Evolutionary conservation across 2,888 invertebrate species (phyloP), one percentile per base, ranked within the genome.

Genomic region (Aphidoletes aphidimyza): DNA sequence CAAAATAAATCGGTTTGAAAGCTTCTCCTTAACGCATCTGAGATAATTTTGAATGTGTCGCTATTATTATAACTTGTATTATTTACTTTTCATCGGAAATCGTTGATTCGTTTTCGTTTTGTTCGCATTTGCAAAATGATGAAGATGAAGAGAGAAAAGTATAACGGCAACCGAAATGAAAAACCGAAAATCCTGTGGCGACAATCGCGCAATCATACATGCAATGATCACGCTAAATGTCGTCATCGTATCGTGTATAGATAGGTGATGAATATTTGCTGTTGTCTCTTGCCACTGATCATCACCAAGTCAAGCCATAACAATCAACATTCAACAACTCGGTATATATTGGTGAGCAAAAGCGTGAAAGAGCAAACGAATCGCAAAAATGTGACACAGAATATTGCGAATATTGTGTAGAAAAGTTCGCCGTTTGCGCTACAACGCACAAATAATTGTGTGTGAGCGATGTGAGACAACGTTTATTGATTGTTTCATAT

Each of bases 11-110:
- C 54, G 3, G 69, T 3, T 9, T 69, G 0, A 30, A 69, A 69
- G 69, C 69, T 69, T 69, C 69, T 69, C 69, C 69, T 69, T 2
- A 69, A 69, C 69, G 69, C 69, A 69, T 69, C 69, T 69, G 69
- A 69, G 69, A 69, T 69, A 69, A 30, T 30, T 69, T 69, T 37
- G 39, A 37, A 83, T 83, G 81, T 83, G 81, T 83, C 5, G 37
- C 37, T 83, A 83, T 83, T 83, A 83, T 83, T 83, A 39, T 83
- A 39, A 83, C 39, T 37, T 83, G 19, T 83, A 83, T 83, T 83
- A 39, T 83, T 83, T 39, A 83, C 81, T 83, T 83, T 37, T 39
- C 39, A 83, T 39, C 5, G 36, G 22, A 14, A 39, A 83, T 5
- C 5, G 81, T 83, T 83, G 37, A 22, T 34, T 34, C 19, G 9